phyloP scores from a whole-genome alignment of 2,888 invertebrate species.

The Clepsis dumicolana region DNA sequence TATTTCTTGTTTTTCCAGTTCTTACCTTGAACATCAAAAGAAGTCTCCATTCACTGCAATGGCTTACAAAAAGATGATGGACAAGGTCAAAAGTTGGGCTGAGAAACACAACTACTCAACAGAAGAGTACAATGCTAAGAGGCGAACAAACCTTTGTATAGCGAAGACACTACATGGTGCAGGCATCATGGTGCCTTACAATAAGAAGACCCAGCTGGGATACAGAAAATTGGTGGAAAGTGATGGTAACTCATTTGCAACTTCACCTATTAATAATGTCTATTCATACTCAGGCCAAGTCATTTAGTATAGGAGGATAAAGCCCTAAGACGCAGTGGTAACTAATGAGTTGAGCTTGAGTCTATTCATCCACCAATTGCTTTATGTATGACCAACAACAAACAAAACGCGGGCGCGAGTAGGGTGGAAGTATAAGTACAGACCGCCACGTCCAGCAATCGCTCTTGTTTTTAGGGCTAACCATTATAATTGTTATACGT shows the following conservation, averaged over 20 bases:
- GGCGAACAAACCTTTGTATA: constrained; percentile 87
- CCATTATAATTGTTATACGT: no score
- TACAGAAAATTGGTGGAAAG: constrained; percentile 92
- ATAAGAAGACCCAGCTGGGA: constrained; percentile 93
- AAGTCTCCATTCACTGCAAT: constrained; percentile 88
- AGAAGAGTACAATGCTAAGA: constrained; percentile 85
- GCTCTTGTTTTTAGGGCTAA: no score
- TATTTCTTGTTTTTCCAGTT: constrained; percentile 65
- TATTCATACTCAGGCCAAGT: no score
- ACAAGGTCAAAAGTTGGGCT: constrained; percentile 88
- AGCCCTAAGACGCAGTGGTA: no score
- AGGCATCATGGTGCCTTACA: constrained; percentile 94
- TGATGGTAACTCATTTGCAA: constrained; percentile 79
- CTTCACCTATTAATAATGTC: neutral
- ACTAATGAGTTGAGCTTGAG: no score
- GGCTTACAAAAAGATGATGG: constrained; percentile 86
- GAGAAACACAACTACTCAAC: constrained; percentile 86
- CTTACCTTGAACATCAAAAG: constrained; percentile 83
- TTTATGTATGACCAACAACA: no score
- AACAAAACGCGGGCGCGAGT: no score
- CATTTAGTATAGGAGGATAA: no score
- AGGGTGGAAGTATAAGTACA: no score
- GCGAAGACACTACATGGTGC: constrained; percentile 92
- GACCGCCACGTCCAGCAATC: no score
- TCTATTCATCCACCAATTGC: no score